These are phyloP conservation scores for Synanthedon tipuliformis DNA, from an alignment of 2,888 invertebrate genomes.

Conservation along the genomic window DNA sequence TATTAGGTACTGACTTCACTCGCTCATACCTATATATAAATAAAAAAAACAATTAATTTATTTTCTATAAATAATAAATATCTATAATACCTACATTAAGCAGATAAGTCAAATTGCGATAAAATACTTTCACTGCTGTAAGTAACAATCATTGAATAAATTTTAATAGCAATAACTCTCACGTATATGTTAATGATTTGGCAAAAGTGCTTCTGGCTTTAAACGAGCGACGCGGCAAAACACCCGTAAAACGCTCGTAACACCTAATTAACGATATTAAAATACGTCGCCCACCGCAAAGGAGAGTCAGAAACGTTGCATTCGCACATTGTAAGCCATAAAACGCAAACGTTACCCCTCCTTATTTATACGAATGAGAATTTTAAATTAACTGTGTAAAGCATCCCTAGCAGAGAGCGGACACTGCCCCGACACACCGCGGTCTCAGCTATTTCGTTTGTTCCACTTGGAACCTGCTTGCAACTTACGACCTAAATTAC, in stretches of 20 bases:
- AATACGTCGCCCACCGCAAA: slow-evolving; percentile 61
- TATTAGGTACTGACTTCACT: too few relatives aligned
- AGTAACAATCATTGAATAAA: too few relatives aligned
- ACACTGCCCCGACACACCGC: slow-evolving; percentile 23
- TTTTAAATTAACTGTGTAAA: slow-evolving; percentile 70
- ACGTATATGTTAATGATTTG: background rate
- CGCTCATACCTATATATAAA: too few relatives aligned
- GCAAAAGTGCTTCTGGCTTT: slow-evolving; percentile 13
- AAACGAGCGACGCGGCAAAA: slow-evolving; percentile 20
- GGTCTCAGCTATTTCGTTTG: slow-evolving; percentile 23
- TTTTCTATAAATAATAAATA: too few relatives aligned
- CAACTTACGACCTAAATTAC: too few relatives aligned
- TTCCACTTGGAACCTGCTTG: slow-evolving; percentile 22
- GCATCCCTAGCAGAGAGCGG: slow-evolving; percentile 42
- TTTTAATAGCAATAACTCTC: too few relatives aligned
- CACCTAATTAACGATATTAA: slow-evolving; percentile 71
- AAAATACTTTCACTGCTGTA: too few relatives aligned
- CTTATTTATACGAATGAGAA: slow-evolving; percentile 68
- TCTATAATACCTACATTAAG: too few relatives aligned
- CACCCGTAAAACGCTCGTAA: slow-evolving; percentile 38
- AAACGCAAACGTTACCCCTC: slow-evolving; percentile 69
- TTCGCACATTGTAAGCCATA: slow-evolving; percentile 65
- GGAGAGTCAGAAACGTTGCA: slow-evolving; percentile 55
- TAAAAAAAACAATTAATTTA: too few relatives aligned
- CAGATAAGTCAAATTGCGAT: too few relatives aligned